These are phyloP conservation scores for Pyxicephalus adspersus DNA, from an alignment of 2,113 vertebrate species.

Conservation along the genomic window DNA sequence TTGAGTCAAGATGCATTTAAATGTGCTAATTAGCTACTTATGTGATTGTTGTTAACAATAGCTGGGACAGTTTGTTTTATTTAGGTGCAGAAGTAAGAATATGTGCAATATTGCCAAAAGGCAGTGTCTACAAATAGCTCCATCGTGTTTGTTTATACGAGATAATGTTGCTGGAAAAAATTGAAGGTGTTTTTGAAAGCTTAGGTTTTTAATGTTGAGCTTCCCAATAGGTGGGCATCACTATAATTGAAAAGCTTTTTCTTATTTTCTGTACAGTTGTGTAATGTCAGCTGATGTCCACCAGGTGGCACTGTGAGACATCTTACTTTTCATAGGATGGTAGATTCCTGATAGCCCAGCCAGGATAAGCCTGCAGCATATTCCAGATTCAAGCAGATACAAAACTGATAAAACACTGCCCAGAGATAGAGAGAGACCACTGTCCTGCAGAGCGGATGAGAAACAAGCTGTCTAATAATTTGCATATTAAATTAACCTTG, in stretches of 20 bases:
- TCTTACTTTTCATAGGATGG: not conserved
- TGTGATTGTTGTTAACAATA: too few relatives aligned
- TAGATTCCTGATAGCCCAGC: not conserved
- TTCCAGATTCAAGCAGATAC: not conserved
- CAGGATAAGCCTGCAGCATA: constrained; percentile 21
- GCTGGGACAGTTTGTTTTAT: too few relatives aligned
- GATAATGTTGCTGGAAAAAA: too few relatives aligned
- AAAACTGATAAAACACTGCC: not conserved
- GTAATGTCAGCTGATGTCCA: not conserved
- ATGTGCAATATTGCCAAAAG: too few relatives aligned
- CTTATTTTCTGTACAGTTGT: not conserved
- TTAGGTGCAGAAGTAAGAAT: too few relatives aligned
- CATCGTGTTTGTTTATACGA: too few relatives aligned
- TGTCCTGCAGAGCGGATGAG: constrained; percentile 15
- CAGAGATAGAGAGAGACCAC: not conserved
- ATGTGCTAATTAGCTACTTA: too few relatives aligned
- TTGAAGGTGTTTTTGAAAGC: too few relatives aligned
- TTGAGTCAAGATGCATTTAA: too few relatives aligned
- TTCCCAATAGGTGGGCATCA: too few relatives aligned
- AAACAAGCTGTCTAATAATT: constrained; percentile 35
- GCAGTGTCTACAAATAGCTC: too few relatives aligned
- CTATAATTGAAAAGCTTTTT: not conserved
- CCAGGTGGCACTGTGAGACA: constrained; percentile 35
- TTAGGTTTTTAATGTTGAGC: too few relatives aligned
- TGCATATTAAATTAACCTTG: constrained; percentile 42